A percentile compares a stretch with the other conserved stretches of the same genome.
phyloP scores from a whole-genome alignment of 2,797 vertebrate genomes.

The Chelmon rostratus region DNA sequence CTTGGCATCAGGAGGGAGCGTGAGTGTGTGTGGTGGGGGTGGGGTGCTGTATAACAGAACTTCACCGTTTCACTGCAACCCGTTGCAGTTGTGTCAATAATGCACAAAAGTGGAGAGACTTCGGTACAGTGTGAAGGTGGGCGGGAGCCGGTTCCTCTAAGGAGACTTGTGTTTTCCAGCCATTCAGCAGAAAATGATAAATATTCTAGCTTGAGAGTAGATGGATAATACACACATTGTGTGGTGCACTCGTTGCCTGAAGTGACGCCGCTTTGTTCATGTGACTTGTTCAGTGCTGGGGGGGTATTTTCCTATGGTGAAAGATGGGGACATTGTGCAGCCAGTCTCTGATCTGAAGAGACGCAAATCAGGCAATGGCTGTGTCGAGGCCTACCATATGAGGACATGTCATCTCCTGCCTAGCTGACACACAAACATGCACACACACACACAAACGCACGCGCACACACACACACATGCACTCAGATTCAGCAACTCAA shows the following conservation, averaged over 20 bases:
- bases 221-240: conserved; percentile 71
- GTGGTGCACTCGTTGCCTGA: conserved; percentile 44
- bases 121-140: conserved; percentile 51
- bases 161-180: conserved; percentile 59
- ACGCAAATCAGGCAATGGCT: conserved; percentile 55
- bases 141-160: conserved; percentile 47
- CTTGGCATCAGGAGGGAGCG: conserved; percentile 45
- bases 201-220: conserved; percentile 57
- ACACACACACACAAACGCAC: conserved; percentile 34
- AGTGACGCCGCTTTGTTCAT: conserved; percentile 65
- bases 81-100: conserved; percentile 80
- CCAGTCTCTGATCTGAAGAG: conserved; percentile 42
- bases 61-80: conserved; percentile 76
- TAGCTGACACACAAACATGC: conserved; percentile 38
- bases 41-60: conserved; percentile 52
- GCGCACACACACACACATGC: conserved; percentile 27
- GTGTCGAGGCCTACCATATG: conserved; percentile 43
- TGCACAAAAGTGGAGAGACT: conserved; percentile 58
- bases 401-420: conserved; percentile 55
- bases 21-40: conserved; percentile 20
- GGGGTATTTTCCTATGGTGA: conserved; percentile 59
- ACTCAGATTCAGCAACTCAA: conserved; percentile 49
- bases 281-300: conserved; percentile 64
- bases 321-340: conserved; percentile 53
- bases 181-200: conserved; percentile 67